A percentile compares a stretch with the other conserved stretches of the same genome.
These are phyloP conservation scores for Xestia rhomboidea DNA, from an alignment of 2,888 invertebrate genomes.

Conservation along the genomic window DNA sequence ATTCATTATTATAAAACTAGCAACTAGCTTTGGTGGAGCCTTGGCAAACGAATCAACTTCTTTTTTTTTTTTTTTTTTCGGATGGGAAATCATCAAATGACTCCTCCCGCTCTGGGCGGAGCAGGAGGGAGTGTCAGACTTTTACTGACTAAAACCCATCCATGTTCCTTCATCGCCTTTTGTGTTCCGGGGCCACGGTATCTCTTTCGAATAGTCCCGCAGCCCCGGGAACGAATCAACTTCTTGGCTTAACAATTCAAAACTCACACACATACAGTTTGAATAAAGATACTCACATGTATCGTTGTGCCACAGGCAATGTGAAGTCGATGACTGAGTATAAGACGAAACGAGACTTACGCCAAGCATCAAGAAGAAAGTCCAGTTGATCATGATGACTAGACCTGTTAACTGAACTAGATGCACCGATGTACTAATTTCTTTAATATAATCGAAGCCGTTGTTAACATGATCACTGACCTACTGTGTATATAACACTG, in stretches of 20 bases:
- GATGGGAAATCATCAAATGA: too few species aligned
- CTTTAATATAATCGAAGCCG: constrained; percentile 29
- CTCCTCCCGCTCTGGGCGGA: too few species aligned
- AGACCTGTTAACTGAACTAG: constrained; percentile 32
- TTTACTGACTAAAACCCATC: too few species aligned
- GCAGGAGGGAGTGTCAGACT: too few species aligned
- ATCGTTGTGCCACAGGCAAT: constrained; percentile 80
- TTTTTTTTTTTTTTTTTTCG: too few species aligned
- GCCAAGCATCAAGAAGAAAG: constrained; percentile 66
- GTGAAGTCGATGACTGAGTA: constrained; percentile 60
- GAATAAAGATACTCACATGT: constrained; percentile 74
- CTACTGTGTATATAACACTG: constrained; percentile 52
- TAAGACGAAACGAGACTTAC: constrained; percentile 67
- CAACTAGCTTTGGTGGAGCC: background rate
- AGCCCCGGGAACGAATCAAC: too few species aligned
- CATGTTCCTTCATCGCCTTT: too few species aligned
- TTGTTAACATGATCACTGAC: constrained; percentile 2
- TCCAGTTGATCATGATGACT: constrained; percentile 70
- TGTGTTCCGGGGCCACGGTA: too few species aligned
- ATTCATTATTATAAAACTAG: background rate
- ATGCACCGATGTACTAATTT: constrained; percentile 8
- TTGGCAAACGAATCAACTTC: background rate
- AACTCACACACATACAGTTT: too few species aligned
- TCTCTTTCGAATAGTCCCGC: too few species aligned
- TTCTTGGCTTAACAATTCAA: background rate